Percentiles rank a stretch among this genome's conserved stretches.
Evolutionary conservation across 2,797 vertebrate genomes (phyloP).

Genomic region (Leucoraja ocellata): DNA sequence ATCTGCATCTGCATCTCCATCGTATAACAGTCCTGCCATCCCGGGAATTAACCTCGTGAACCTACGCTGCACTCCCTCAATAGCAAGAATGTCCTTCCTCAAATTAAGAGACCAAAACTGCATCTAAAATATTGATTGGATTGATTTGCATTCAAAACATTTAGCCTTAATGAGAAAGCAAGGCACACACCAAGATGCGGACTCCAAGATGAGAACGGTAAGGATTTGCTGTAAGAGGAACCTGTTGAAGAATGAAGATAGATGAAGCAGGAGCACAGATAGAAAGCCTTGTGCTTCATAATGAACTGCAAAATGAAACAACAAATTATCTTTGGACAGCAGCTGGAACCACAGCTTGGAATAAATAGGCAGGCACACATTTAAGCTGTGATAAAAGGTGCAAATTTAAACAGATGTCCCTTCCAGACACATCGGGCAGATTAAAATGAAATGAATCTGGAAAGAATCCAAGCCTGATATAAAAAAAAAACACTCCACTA

Average conservation of each 20-base stretch:
- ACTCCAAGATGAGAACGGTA: background rate
- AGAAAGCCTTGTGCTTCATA: slow-evolving; percentile 50
- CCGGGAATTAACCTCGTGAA: too few relatives aligned
- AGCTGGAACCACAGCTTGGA: slow-evolving; percentile 50
- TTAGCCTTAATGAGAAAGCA: background rate
- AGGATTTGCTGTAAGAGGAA: background rate
- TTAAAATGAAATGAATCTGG: slow-evolving; percentile 59
- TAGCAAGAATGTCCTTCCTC: too few relatives aligned
- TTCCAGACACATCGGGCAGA: slow-evolving; percentile 60
- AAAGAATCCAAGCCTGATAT: slow-evolving; percentile 51
- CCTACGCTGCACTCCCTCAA: too few relatives aligned
- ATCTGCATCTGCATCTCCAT: too few relatives aligned
- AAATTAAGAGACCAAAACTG: too few relatives aligned
- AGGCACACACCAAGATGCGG: too few relatives aligned
- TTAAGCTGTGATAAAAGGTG: slow-evolving; percentile 59
- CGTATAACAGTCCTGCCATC: too few relatives aligned
- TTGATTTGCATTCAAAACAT: background rate
- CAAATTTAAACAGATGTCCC: slow-evolving; percentile 68
- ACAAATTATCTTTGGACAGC: slow-evolving; percentile 54
- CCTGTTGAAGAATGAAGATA: background rate
- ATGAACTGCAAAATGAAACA: slow-evolving; percentile 50
- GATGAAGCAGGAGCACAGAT: slow-evolving; percentile 39
- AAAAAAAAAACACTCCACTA: slow-evolving; percentile 31
- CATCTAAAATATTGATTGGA: background rate
- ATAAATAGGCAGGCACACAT: slow-evolving; percentile 62